Evolutionary conservation across 2,113 vertebrate genomes (phyloP), one percentile per base, ranked within the genome.

Genomic region (Lepus europaeus): DNA sequence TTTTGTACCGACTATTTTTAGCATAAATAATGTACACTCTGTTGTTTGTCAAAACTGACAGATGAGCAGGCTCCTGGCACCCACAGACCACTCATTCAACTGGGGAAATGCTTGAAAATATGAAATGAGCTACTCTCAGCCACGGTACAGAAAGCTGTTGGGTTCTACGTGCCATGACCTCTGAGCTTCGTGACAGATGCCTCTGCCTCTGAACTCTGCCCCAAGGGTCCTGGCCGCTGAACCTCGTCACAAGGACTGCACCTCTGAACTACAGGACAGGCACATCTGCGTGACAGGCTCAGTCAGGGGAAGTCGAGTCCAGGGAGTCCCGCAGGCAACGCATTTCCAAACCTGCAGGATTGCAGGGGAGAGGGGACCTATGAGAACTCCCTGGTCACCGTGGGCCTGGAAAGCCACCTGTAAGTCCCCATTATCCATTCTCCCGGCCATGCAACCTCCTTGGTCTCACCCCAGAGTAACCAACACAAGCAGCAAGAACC

Each of bases 31-130:
- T 82, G 11, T 82, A 39, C 78, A 81, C 91, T 79, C 87, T 51
- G n/a, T 79, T 74, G 33, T 29, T 13, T 96, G 95, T 96, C 94
- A 81, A 49, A 90, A 90, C 88, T 96, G 94, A 96, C 69, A 83
- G 95, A 95, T 66, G 86, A 88, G 82, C 27, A 5, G 81, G 84
- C 73, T 74, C 4, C 2, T 90, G 95, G 82, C 64, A 78, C 90
- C 92, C 90, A 91, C 53, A 88, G 61, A 84, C 88, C 81, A 88
- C 82, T 92, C 74, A 39, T 36, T 86, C 86, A 45, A 79, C 33
- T 13, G 63, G 68, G 86, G 73, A 95, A 88, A 90, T 82, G 69
- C 89, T 51, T 56, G 69, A 74, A 94, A 91, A 89, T 20, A 45
- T 49, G 59, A 91, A 78, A 77, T 51, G 83, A 90, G 73, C 89